Evolutionary conservation across 1,140 invertebrate genomes (phyloP), one percentile per base, ranked within the genome.

Genomic region (Procambarus clarkii): DNA sequence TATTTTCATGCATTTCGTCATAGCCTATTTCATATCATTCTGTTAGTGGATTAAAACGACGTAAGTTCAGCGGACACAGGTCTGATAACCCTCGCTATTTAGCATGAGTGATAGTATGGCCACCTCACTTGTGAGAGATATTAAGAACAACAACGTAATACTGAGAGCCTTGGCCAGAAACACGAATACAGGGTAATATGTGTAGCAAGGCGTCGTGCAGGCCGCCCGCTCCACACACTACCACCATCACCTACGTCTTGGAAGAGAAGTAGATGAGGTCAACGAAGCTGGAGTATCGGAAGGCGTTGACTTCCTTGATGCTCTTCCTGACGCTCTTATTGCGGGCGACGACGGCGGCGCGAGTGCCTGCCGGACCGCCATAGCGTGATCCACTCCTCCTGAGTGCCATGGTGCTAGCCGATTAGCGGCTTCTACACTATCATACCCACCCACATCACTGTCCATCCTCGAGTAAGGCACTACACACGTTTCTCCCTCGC

Each of bases 211-310:
- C n/a, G n/a, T n/a, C n/a, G n/a, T n/a, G n/a, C n/a, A n/a, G n/a
- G n/a, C n/a, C n/a, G n/a, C n/a, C n/a, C n/a, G n/a, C n/a, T n/a
- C n/a, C n/a, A n/a, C n/a, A n/a, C n/a, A n/a, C n/a, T n/a, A n/a
- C n/a, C n/a, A n/a, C n/a, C n/a, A n/a, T 3, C 60, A 91, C 88
- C 46, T 79, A 91, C 88, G 77, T 84, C 76, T 85, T 91, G 74
- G 88, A 91, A 46, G 74, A 44, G 88, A 91, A 91, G 83, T 91
- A 91, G 46, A 91, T 58, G n/a, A 91, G 88, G 54, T 91, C 88
- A n/a, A 91, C 60, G 58, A 91, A 91, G 82, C 24, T 91, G 74
- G 88, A 91, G 88, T 91, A 91, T 8, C 88, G 81, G 82, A 91
- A 91, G 46, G 81, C 88, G 54, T 83, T 91, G 54, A 91, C n/a